phyloP scores from a whole-genome alignment of 1,140 invertebrate species.

The Trichonephila clavata region DNA sequence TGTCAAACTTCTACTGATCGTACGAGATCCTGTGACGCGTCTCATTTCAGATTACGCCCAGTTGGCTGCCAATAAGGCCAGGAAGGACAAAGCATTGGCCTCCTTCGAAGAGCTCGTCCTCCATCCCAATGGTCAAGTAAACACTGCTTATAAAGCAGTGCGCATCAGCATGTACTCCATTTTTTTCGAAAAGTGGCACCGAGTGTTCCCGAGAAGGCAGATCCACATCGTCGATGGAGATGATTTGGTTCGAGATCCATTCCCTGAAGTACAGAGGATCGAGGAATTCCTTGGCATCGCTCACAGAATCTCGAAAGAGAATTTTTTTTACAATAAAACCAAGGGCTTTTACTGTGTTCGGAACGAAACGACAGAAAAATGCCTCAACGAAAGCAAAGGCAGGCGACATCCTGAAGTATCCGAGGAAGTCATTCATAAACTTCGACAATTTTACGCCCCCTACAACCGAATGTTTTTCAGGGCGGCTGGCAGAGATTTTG shows the following conservation, averaged over 20 bases:
- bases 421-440: slow-evolving; percentile 79
- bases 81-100: slow-evolving; percentile 74
- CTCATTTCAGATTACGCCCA: slow-evolving; percentile 84
- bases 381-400: slow-evolving; percentile 81
- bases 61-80: slow-evolving; percentile 78
- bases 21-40: slow-evolving; percentile 84
- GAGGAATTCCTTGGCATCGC: slow-evolving; percentile 83
- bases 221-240: slow-evolving; percentile 84
- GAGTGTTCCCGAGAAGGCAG: slow-evolving; percentile 82
- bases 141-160: slow-evolving; percentile 88
- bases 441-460: slow-evolving; percentile 80
- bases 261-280: slow-evolving; percentile 82
- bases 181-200: slow-evolving; percentile 91
- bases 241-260: slow-evolving; percentile 82
- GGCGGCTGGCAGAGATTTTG: slow-evolving; percentile 79
- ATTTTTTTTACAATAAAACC: slow-evolving; percentile 83
- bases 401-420: slow-evolving; percentile 81
- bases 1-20: slow-evolving; percentile 83
- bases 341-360: slow-evolving; percentile 84
- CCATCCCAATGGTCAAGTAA: slow-evolving; percentile 88
- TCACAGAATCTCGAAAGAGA: slow-evolving; percentile 80
- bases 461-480: slow-evolving; percentile 81
- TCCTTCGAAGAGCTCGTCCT: slow-evolving; percentile 90
- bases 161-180: slow-evolving; percentile 92
- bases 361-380: slow-evolving; percentile 79